Evolutionary conservation across 1,140 invertebrate species (phyloP).

Genomic region (Eupristina koningsbergeri): DNA sequence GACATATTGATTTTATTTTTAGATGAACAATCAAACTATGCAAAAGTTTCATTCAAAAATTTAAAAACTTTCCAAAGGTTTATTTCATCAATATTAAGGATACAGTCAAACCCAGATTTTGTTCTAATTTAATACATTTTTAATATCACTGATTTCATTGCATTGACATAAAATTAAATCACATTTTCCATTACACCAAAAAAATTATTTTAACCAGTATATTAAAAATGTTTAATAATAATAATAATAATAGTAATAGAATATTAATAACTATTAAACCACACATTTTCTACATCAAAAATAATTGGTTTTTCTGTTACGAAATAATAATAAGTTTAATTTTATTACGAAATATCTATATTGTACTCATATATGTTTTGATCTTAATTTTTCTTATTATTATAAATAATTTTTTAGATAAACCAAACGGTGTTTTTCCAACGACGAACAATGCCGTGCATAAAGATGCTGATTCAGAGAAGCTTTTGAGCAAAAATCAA

Average conservation of each 20-base stretch:
- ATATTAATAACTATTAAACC: neutral
- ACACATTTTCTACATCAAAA: neutral
- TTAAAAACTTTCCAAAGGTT: too few species aligned
- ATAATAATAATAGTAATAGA: neutral
- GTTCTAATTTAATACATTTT: neutral
- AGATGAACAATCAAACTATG: too few species aligned
- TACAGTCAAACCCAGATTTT: neutral
- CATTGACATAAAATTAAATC: neutral
- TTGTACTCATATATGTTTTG: too few species aligned
- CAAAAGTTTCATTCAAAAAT: too few species aligned
- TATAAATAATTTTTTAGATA: conserved; percentile 33
- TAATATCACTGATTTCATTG: neutral
- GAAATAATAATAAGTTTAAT: neutral
- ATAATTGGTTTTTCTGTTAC: too few species aligned
- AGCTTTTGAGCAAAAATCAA: neutral
- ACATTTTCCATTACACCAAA: neutral
- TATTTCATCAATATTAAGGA: neutral
- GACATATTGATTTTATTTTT: too few species aligned
- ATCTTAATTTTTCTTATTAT: neutral
- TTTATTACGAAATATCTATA: neutral
- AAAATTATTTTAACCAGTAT: neutral
- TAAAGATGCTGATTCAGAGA: conserved; percentile 1
- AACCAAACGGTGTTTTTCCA: conserved; percentile 53
- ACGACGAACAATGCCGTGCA: neutral
- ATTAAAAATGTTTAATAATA: neutral